Evolutionary conservation across 2,797 vertebrate species (phyloP), one percentile per base, ranked within the genome.

Genomic region (Diplodus sargus): DNA sequence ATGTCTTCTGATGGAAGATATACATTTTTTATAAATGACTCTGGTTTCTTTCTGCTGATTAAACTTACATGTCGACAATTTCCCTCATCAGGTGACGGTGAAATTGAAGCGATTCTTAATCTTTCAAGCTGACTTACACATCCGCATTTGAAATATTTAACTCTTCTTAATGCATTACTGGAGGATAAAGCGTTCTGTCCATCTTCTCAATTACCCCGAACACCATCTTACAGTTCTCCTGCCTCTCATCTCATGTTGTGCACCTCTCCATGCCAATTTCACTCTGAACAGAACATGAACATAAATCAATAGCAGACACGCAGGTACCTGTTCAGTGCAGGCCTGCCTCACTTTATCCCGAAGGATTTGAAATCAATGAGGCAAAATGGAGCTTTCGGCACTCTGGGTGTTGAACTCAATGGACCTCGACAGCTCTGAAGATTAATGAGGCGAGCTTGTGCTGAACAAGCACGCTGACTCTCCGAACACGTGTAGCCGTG

Each of bases 391-490:
- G 77, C 67, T 75, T 81, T 89, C 78, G 86, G 85, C 76, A 16
- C 67, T 74, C 47, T 67, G 42, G 14, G 54, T 47, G 74, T 54
- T 25, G 28, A 78, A 76, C 58, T 80, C 78, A 53, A 76, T 67
- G 54, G 59, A 67, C 48, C 57, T 2, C 16, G 84, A 78, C 20
- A 0, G 52, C 62, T 47, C 43, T 12, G 23, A 77, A 73, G 85
- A 92, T 87, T 87, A 91, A 92, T 48, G 85, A 88, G 73, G 67
- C 18, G 57, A 56, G 76, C 34, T 79, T 78, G 70, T 89, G 89
- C 86, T 91, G 88, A 90, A 70, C 73, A 60, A 78, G 87, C 81
- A 76, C 5, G 45, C 48, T 0, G n/a, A 49, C 49, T 57, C 57
- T 52, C 15, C 5, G 18, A 82, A 79, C 84, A 20, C 0, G 17